Conservation (phyloP, 1,140 invertebrate species). For the Tetramorium simillimum region DNA sequence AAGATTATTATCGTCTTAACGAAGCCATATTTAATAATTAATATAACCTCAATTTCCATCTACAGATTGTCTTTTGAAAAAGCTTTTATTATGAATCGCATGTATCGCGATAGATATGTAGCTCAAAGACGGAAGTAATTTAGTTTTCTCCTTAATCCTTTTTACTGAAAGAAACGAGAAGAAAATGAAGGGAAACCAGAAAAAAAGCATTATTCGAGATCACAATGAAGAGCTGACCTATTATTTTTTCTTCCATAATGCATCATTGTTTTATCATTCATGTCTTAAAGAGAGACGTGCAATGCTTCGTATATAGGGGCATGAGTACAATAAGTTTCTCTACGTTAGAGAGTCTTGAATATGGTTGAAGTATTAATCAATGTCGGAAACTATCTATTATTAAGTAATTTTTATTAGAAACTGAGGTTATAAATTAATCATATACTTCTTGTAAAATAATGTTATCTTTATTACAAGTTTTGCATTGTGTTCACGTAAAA, state of each 20-base stretch:
- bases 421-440: not conserved
- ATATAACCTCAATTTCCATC: constrained; percentile 2
- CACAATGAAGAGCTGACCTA: constrained; percentile 24
- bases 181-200: not conserved
- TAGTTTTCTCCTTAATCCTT: constrained; percentile 3
- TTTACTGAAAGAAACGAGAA: not conserved
- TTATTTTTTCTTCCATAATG: constrained; percentile 29
- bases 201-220: constrained; percentile 25
- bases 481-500: not conserved
- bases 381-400: not conserved
- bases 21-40: constrained; percentile 8
- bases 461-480: not conserved
- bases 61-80: not conserved
- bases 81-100: not conserved
- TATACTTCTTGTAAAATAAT: not conserved
- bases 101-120: not conserved
- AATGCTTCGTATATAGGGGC: not conserved
- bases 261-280: constrained; percentile 29
- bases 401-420: not conserved
- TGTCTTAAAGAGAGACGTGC: not conserved
- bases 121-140: constrained; percentile 22
- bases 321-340: not conserved
- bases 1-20: not conserved
- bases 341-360: not conserved
- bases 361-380: not conserved